A percentile compares a stretch with the other conserved stretches of the same genome.
phyloP scores from a whole-genome alignment of 2,797 vertebrate species.

The Sebastes variabilis region DNA sequence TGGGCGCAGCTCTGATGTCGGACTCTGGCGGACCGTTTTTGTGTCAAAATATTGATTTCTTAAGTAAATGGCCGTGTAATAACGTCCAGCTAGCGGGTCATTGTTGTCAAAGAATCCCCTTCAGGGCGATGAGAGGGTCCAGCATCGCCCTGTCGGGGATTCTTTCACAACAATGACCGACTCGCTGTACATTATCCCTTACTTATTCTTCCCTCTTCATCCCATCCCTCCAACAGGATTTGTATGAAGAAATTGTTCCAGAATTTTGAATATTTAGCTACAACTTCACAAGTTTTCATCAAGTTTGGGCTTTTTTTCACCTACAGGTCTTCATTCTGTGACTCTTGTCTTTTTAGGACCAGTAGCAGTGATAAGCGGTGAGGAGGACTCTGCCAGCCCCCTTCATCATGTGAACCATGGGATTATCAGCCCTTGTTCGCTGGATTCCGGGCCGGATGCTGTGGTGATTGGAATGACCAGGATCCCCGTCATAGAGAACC shows the following conservation, averaged over 20 bases:
- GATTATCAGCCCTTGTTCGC: conserved; percentile 90
- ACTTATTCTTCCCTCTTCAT: background rate
- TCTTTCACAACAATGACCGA: no score
- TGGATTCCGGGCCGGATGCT: conserved; percentile 89
- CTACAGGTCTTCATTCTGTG: background rate
- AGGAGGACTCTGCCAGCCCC: conserved; percentile 96
- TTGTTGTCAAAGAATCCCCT: no score
- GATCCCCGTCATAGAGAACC: conserved; percentile 97
- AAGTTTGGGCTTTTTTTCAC: background rate
- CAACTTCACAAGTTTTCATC: background rate
- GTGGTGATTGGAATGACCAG: conserved; percentile 97
- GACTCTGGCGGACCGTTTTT: no score
- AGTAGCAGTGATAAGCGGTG: conserved; percentile 94
- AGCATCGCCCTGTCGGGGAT: no score
- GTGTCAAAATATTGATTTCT: no score
- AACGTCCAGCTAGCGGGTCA: no score
- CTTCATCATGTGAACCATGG: conserved; percentile 97
- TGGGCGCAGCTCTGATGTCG: no score
- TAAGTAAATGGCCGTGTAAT: no score
- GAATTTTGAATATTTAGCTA: background rate
- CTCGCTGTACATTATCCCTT: no score
- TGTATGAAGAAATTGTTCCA: background rate
- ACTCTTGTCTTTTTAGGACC: conserved; percentile 82
- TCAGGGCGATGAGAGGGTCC: no score
- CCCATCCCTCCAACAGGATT: background rate